Conservation (phyloP, 2,888 invertebrate species). For the Choreutis nemorana region DNA sequence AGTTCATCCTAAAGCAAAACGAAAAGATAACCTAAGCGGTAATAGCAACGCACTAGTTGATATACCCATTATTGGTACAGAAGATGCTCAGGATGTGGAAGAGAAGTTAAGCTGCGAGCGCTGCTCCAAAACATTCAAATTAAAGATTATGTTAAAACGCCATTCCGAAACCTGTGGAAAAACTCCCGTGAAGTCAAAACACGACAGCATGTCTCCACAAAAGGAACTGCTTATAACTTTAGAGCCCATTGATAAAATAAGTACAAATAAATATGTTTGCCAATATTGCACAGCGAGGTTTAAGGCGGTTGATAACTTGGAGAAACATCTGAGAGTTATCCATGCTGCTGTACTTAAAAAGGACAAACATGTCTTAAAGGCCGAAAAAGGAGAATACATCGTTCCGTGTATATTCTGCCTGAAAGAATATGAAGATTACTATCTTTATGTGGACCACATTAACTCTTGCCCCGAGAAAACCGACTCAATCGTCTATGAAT, state of each 20-base stretch:
- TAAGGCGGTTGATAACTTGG: conserved; percentile 37
- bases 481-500: conserved; percentile 22
- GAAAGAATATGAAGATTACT: conserved; percentile 34
- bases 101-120: conserved; percentile 39
- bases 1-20: conserved; percentile 21
- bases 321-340: conserved; percentile 43
- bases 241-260: conserved; percentile 35
- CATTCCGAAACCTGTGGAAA: conserved; percentile 36
- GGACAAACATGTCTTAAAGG: conserved; percentile 10
- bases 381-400: conserved; percentile 13
- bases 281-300: conserved; percentile 41
- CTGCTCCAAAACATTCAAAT: conserved; percentile 48
- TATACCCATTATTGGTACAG: conserved; percentile 18
- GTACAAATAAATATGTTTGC: conserved; percentile 25
- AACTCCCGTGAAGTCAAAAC: conserved; percentile 17
- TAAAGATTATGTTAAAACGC: conserved; percentile 57
- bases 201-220: no score
- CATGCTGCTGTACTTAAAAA: conserved; percentile 41
- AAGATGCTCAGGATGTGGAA: conserved; percentile 28
- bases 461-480: conserved; percentile 28
- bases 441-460: conserved; percentile 35
- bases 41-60: conserved; percentile 16
- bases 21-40: conserved; percentile 6
- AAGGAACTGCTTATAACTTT: conserved; percentile 41
- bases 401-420: conserved; percentile 45